A percentile compares a stretch with the other conserved stretches of the same genome.
These are phyloP conservation scores for Abrostola triplasia DNA, from an alignment of 2,888 invertebrate species.

Conservation along the genomic window DNA sequence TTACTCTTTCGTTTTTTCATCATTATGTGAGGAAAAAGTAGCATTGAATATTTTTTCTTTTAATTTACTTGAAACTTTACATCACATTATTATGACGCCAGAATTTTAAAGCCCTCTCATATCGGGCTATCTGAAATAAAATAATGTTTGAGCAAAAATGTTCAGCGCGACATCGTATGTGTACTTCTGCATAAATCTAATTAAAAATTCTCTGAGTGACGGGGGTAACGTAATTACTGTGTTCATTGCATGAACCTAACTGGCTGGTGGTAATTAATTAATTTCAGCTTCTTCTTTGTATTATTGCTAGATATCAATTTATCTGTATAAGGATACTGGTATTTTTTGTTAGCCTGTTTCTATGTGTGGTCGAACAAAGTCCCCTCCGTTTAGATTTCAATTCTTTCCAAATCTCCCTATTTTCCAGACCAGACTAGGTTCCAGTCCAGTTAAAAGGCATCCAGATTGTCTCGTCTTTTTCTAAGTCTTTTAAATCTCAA, in stretches of 20 bases:
- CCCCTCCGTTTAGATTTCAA: too few species aligned
- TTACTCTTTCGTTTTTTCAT: too few species aligned
- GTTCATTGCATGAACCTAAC: slow-evolving; percentile 42
- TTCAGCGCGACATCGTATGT: slow-evolving; percentile 16
- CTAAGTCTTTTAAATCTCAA: too few species aligned
- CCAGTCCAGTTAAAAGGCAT: too few species aligned
- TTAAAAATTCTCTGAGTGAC: slow-evolving; percentile 56
- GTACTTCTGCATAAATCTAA: slow-evolving; percentile 43
- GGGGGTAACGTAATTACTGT: slow-evolving; percentile 54
- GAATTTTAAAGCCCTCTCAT: slow-evolving; percentile 9
- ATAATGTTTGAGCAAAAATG: slow-evolving; percentile 22
- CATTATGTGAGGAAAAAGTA: background rate
- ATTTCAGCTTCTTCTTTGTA: slow-evolving; percentile 3
- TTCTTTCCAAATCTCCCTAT: too few species aligned
- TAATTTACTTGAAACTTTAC: background rate
- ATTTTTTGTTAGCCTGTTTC: too few species aligned
- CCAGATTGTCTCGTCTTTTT: too few species aligned
- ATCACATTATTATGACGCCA: slow-evolving; percentile 17
- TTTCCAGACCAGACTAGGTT: too few species aligned
- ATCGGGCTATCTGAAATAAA: slow-evolving; percentile 15
- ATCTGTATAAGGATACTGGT: too few species aligned
- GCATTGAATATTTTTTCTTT: background rate
- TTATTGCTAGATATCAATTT: background rate
- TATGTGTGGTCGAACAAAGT: too few species aligned
- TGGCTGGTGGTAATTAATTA: slow-evolving; percentile 31